Evolutionary conservation across 2,113 vertebrate species (phyloP).

Genomic region (Empidonax alnorum): DNA sequence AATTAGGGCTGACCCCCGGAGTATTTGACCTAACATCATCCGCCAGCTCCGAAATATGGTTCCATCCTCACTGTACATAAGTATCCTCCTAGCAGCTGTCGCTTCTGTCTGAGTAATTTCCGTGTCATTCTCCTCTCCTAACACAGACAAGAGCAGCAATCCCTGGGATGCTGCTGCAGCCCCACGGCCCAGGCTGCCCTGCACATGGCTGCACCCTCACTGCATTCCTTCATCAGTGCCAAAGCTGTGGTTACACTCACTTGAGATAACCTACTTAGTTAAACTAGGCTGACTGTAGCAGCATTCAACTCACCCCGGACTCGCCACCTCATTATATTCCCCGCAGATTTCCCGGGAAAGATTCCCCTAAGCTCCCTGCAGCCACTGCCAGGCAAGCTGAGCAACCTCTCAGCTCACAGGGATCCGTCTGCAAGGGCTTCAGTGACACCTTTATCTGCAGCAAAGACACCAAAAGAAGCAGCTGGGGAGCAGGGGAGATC

Average conservation of each 20-base stretch:
- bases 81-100: neutral
- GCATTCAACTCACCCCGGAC: neutral
- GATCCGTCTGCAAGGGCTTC: neutral
- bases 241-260: neutral
- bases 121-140: neutral
- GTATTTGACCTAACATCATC: neutral
- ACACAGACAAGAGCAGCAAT: neutral
- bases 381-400: neutral
- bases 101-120: neutral
- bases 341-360: neutral
- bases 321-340: neutral
- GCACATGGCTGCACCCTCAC: accelerated
- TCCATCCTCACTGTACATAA: neutral
- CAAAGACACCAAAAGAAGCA: neutral
- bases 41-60: neutral
- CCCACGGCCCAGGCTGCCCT: neutral
- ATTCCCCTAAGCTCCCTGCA: neutral
- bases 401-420: neutral
- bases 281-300: neutral
- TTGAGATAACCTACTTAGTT: neutral
- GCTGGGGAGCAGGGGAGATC: neutral
- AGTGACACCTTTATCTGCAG: neutral
- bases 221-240: neutral
- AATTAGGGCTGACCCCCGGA: conserved; percentile 37
- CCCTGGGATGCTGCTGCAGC: neutral